phyloP scores from a whole-genome alignment of 2,113 vertebrate genomes.

The Phoenicopterus ruber region DNA sequence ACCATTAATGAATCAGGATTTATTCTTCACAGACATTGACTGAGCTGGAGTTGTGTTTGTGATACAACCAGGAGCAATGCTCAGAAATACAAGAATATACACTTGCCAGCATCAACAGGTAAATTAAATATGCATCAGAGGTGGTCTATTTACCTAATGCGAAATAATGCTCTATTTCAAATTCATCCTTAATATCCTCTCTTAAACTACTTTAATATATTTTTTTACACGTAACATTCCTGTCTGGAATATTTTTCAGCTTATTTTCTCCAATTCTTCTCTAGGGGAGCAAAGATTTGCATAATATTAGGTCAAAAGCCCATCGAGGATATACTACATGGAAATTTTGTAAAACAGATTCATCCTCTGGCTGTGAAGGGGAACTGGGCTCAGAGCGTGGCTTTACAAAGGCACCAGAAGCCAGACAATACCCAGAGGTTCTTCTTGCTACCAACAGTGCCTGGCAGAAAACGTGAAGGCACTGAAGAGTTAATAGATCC shows the following conservation, averaged over 20 bases:
- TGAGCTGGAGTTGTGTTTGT: constrained; percentile 9
- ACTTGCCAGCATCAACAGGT: constrained; percentile 1
- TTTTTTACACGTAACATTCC: not conserved
- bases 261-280: constrained; percentile 13
- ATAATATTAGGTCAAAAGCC: constrained; percentile 29
- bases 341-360: constrained; percentile 17
- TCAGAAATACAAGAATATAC: constrained; percentile 21
- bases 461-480: not conserved
- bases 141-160: not conserved
- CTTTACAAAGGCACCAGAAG: not conserved
- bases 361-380: not conserved
- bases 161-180: constrained; percentile 1
- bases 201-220: not conserved
- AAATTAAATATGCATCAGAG: not conserved
- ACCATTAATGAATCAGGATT: constrained; percentile 9
- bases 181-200: not conserved
- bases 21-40: not conserved
- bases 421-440: not conserved
- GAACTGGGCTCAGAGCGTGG: not conserved
- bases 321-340: not conserved
- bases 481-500: not conserved
- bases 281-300: not conserved
- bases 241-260: constrained; percentile 38
- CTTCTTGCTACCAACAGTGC: not conserved
- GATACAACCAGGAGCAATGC: not conserved